Evolutionary conservation across 2,888 invertebrate genomes (phyloP), one percentile per base, ranked within the genome.

Genomic region (Oligia strigilis): DNA sequence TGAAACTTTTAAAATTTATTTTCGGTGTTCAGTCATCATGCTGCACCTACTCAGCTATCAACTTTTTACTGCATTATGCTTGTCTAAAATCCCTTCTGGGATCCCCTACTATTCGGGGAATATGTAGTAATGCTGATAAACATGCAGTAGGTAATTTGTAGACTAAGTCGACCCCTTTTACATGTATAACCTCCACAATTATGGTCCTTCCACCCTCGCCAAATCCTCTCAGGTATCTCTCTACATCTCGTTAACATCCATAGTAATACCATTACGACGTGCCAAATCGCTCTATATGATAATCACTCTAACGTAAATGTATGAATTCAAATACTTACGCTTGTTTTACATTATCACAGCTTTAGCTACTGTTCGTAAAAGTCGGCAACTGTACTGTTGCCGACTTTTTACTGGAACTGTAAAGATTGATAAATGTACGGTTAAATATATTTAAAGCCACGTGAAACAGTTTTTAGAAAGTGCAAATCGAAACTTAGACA

Each of bases 401-500:
- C n/a, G n/a, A n/a, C n/a, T n/a, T n/a, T 62, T 80, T 83, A 86
- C 78, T 80, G 71, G 52, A 49, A 76, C 72, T 64, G 71, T 65
- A 80, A 76, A 66, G 70, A 77, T 81, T 84, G 87, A 88, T 87
- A 80, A 82, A 83, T 70, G 64, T 40, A 58, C 78, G 2, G 75
- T 80, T 82, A 79, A 73, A 19, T 80, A 84, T 81, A 84, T 87
- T 74, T 87, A 88, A 49, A 29, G 60, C 13, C 13, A 55, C n/a
- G 64, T 85, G 69, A 84, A 84, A 82, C 40, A 75, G 78, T 84
- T 87, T 86, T 84, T 78, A 80, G 75, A 80, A 82, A 81, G 62
- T 77, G 69, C 70, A 71, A 46, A 55, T 78, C 58, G 75, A 80
- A 69, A 77, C 75, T 80, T 71, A 73, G 85, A 87, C 75, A 81